Evolutionary conservation across 2,797 vertebrate genomes (phyloP), one percentile per base, ranked within the genome.

Genomic region (Pagetopsis macropterus): DNA sequence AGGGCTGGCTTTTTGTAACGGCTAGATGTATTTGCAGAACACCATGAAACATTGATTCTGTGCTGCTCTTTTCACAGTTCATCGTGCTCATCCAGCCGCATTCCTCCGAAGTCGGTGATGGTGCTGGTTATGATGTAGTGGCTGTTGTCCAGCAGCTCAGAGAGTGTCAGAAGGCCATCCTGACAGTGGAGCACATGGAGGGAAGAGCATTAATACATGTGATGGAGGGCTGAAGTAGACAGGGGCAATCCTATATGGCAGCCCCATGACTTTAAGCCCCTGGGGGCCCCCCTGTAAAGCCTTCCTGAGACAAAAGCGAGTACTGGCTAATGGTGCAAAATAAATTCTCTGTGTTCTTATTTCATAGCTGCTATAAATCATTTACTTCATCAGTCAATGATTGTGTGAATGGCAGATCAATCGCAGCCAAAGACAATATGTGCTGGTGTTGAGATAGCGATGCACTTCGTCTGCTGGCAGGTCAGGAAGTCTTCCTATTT

Each of bases 101-200:
- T 88, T 21, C 62, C 83, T 48, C 95, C 95, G 3, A 87, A 95
- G 83, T 95, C 94, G 0, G 94, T 95, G 67, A 95, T 87, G 56
- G 91, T 93, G 82, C 95, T 95, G 82, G 52, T 83, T 56, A 78
- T 91, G 73, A 95, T 70, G 66, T 49, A 76, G 14, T 93, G 89
- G 27, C 84, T 9, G 17, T 90, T 83, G 58, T 94, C 85, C 33
- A 94, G 70, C 51, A 95, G 52, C 78, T 95, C 95, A 5, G 76
- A 79, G 3, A 91, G 63, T 9, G 86, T 86, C 10, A 95, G 89
- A 9, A 8, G 88, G 3, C 91, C 91, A 1, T 95, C 94, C 95
- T 95, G 83, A 82, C 21, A 48, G 40, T 13, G 66, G 8, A 79
- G 3, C 31, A 56, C 31, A 73, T 14, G 51, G 17, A 6, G 5